phyloP scores from a whole-genome alignment of 2,797 vertebrate genomes.

The Sebastes minor region DNA sequence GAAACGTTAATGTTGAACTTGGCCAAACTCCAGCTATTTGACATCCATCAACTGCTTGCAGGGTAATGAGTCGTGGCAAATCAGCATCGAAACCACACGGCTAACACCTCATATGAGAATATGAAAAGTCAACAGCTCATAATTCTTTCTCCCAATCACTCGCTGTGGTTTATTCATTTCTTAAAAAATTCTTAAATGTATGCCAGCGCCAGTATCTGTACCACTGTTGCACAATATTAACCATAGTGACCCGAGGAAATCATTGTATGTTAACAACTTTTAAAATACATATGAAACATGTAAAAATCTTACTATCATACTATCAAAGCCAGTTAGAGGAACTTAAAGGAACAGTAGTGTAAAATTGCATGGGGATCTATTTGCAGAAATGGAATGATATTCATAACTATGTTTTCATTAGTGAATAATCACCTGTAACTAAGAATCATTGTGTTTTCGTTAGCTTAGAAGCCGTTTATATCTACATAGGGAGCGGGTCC shows the following conservation, averaged over 20 bases:
- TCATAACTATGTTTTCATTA: no score
- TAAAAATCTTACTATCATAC: no score
- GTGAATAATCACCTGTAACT: no score
- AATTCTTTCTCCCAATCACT: neutral
- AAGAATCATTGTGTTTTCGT: no score
- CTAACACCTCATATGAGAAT: neutral
- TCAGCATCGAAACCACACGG: slow-evolving; percentile 1
- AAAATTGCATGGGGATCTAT: no score
- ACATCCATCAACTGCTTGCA: neutral
- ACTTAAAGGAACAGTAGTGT: neutral
- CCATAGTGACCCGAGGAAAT: neutral
- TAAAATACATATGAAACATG: neutral
- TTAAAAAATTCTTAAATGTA: neutral
- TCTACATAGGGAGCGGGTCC: no score
- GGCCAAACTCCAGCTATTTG: neutral
- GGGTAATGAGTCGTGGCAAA: slow-evolving; percentile 15
- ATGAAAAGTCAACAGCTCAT: neutral
- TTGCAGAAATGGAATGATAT: no score
- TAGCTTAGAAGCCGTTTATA: no score
- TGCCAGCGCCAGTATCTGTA: no score
- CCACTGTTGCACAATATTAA: neutral
- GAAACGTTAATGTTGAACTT: slow-evolving; percentile 6
- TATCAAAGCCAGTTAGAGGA: neutral
- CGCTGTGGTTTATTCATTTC: neutral
- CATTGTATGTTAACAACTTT: neutral